Percentiles rank a stretch among this genome's conserved stretches.
These are phyloP conservation scores for Hippoglossus hippoglossus DNA, from an alignment of 2,797 vertebrate species.

Conservation along the genomic window DNA sequence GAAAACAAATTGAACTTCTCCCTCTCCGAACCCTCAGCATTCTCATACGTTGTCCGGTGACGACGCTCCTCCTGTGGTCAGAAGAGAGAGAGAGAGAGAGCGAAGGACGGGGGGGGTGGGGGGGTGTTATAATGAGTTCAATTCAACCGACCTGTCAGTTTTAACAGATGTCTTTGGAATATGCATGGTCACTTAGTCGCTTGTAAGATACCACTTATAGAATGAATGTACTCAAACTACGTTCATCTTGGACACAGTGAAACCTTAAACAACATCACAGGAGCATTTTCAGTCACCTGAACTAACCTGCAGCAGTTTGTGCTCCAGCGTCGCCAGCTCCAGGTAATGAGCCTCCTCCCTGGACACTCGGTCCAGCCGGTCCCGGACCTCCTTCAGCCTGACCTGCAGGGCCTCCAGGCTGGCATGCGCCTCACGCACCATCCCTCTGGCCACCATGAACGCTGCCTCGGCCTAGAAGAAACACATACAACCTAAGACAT, in stretches of 20 bases:
- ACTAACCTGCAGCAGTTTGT: constrained; percentile 93
- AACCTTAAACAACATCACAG: background rate
- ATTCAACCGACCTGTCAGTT: no score
- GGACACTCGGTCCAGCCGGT: constrained; percentile 94
- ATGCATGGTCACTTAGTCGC: no score
- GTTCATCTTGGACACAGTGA: background rate
- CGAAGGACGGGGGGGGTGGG: background rate
- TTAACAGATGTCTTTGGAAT: no score
- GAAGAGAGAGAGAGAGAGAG: background rate
- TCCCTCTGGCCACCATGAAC: constrained; percentile 96
- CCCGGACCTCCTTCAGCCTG: constrained; percentile 93
- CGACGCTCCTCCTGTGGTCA: constrained; percentile 92
- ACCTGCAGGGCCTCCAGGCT: constrained; percentile 89
- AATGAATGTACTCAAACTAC: background rate
- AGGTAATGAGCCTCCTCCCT: constrained; percentile 94
- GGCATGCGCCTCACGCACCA: constrained; percentile 90
- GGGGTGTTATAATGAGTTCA: no score
- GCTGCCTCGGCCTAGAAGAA: constrained; percentile 89
- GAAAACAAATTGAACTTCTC: constrained; percentile 95
- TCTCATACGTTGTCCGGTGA: constrained; percentile 84
- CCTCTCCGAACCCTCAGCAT: constrained; percentile 88
- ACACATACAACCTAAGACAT: background rate
- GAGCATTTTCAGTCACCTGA: background rate
- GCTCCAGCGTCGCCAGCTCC: constrained; percentile 94
- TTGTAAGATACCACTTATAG: no score